Percentiles rank a stretch among this genome's conserved stretches.
phyloP scores from a whole-genome alignment of 2,888 invertebrate genomes.

The Aphodius granarius region DNA sequence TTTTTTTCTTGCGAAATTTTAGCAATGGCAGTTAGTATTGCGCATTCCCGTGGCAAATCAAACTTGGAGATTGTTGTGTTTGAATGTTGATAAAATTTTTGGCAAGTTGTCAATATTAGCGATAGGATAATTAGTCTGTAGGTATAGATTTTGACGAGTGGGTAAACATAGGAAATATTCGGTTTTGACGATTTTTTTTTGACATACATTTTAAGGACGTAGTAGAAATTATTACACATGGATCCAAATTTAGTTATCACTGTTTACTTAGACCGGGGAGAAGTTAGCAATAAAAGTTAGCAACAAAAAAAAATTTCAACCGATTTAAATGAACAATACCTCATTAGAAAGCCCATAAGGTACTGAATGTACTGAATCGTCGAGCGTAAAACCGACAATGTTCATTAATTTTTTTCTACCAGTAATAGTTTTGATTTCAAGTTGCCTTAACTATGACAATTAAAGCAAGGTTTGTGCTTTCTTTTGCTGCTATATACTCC shows the following conservation, averaged over 20 bases:
- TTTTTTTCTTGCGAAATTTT: neutral
- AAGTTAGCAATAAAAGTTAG: neutral
- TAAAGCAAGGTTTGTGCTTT: too few relatives aligned
- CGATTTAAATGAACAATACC: too few relatives aligned
- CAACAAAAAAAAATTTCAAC: neutral
- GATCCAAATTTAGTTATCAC: neutral
- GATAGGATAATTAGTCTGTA: neutral
- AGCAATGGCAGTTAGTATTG: neutral
- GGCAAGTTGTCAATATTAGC: neutral
- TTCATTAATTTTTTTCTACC: too few relatives aligned
- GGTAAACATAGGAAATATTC: neutral
- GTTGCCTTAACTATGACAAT: too few relatives aligned
- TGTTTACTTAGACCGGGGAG: neutral
- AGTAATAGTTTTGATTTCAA: too few relatives aligned
- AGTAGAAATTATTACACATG: neutral
- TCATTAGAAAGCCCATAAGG: too few relatives aligned
- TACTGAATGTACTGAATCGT: too few relatives aligned
- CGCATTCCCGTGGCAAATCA: neutral
- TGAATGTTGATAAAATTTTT: neutral
- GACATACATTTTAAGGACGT: neutral
- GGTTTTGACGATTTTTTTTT: neutral
- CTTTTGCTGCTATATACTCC: too few relatives aligned
- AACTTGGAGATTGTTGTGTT: neutral
- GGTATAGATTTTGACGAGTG: neutral
- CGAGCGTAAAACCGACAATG: too few relatives aligned